A percentile compares a stretch with the other conserved stretches of the same genome.
These are phyloP conservation scores for western clawed frog (Xenopus tropicalis) DNA, from an alignment of 2,113 vertebrate species.

Conservation along the genomic window DNA sequence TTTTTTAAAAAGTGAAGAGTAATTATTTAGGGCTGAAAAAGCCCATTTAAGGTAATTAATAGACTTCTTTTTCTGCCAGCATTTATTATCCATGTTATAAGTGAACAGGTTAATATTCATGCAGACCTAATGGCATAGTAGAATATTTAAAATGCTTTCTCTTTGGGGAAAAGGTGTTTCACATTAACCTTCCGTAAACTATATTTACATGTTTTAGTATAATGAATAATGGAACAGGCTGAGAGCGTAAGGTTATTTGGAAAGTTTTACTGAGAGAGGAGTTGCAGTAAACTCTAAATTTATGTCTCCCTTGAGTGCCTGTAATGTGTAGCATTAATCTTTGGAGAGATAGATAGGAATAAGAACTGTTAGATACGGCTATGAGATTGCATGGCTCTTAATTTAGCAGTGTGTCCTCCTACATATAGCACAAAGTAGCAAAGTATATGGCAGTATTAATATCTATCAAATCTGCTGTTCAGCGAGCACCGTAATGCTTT, in stretches of 20 bases:
- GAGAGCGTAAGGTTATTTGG: conserved; percentile 49
- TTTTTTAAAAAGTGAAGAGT: conserved; percentile 17
- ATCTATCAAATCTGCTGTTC: background rate
- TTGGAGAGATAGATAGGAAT: conserved; percentile 34
- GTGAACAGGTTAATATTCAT: conserved; percentile 50
- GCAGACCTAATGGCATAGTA: conserved; percentile 36
- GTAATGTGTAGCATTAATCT: conserved; percentile 41
- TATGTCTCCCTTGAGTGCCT: conserved; percentile 39
- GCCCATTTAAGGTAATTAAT: background rate
- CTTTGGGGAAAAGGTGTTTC: conserved; percentile 41
- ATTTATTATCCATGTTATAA: background rate
- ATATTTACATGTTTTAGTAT: conserved; percentile 50
- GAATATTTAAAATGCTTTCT: conserved; percentile 49
- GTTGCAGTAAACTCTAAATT: conserved; percentile 43
- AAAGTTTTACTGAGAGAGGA: conserved; percentile 48
- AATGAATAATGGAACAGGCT: conserved; percentile 56
- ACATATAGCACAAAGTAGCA: conserved; percentile 3
- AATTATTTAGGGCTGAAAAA: conserved; percentile 16
- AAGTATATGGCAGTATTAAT: conserved; percentile 7
- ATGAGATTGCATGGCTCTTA: conserved; percentile 20
- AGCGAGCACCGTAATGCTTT: background rate
- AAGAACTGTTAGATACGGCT: conserved; percentile 23
- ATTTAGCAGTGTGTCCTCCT: conserved; percentile 18
- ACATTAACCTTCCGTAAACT: conserved; percentile 55
- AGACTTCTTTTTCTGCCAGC: background rate